These are phyloP conservation scores for Orientallactaga sibirica DNA, from an alignment of 2,797 vertebrate species.

Conservation along the genomic window DNA sequence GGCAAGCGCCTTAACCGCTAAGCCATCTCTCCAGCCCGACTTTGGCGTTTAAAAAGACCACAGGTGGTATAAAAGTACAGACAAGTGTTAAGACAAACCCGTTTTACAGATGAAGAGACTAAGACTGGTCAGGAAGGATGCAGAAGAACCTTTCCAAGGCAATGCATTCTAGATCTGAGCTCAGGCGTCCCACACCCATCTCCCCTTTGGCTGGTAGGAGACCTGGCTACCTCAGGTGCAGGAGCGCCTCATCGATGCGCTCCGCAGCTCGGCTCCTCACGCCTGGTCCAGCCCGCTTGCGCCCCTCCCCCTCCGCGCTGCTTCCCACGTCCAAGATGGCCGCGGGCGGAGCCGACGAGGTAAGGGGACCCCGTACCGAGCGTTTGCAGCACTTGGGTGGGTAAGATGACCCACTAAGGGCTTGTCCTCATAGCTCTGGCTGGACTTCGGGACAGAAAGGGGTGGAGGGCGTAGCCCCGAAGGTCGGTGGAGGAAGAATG, in stretches of 20 bases:
- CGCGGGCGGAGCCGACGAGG: conserved; percentile 86
- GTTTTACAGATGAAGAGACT: not conserved
- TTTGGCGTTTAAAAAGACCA: not conserved
- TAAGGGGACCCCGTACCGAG: conserved; percentile 23
- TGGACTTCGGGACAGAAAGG: not conserved
- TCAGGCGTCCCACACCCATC: too few species aligned
- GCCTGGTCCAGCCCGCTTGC: conserved; percentile 52
- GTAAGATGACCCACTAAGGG: not conserved
- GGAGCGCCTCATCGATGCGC: conserved; percentile 72
- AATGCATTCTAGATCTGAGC: accelerated
- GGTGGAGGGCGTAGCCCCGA: not conserved
- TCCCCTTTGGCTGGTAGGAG: too few species aligned
- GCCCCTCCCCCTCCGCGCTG: conserved; percentile 84
- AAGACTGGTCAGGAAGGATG: not conserved
- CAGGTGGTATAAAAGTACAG: not conserved
- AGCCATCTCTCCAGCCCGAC: too few species aligned
- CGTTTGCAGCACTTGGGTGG: not conserved
- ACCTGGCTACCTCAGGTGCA: not conserved
- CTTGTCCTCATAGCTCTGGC: not conserved
- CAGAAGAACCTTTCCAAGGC: not conserved
- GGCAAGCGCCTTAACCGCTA: too few species aligned
- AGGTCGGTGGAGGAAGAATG: not conserved
- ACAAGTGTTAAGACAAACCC: not conserved
- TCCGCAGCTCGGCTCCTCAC: conserved; percentile 72
- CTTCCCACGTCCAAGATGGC: conserved; percentile 92